A percentile compares a stretch with the other conserved stretches of the same genome.
Conservation (phyloP, 1,140 invertebrate species). For the Sarcophaga bullata region DNA sequence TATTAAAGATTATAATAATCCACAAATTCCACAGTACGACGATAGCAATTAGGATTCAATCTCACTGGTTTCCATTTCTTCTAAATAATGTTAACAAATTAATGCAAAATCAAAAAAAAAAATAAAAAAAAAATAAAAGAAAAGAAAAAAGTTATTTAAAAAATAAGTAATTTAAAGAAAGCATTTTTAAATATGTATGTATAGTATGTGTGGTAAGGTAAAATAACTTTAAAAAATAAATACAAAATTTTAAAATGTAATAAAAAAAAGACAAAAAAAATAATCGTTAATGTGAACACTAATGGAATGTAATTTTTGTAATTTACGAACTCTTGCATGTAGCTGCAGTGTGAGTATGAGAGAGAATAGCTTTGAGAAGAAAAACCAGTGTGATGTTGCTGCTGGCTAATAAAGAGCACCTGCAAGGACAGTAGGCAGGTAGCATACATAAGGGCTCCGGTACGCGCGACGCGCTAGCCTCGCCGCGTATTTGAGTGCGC, state of each 20-base stretch:
- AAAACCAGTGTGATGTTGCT: not conserved
- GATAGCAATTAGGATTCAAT: slow-evolving; percentile 65
- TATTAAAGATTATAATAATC: slow-evolving; percentile 64
- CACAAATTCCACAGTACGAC: slow-evolving; percentile 63
- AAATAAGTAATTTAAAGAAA: slow-evolving; percentile 38
- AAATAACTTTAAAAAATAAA: not conserved
- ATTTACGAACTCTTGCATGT: not conserved
- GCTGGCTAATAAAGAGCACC: not conserved
- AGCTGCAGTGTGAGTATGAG: not conserved
- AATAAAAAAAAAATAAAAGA: slow-evolving; percentile 45
- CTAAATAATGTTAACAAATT: slow-evolving; percentile 56
- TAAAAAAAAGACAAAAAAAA: slow-evolving; percentile 29
- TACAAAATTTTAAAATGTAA: too few relatives aligned
- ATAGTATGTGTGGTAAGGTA: not conserved
- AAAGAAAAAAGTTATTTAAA: slow-evolving; percentile 59
- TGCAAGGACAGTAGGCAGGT: not conserved
- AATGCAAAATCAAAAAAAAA: slow-evolving; percentile 34
- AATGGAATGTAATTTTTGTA: not conserved
- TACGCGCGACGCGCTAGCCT: too few relatives aligned
- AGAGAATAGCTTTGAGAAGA: not conserved
- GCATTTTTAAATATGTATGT: slow-evolving; percentile 22
- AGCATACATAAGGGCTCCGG: too few relatives aligned
- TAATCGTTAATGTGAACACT: not conserved
- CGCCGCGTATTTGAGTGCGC: too few relatives aligned
- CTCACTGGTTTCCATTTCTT: slow-evolving; percentile 65